These are phyloP conservation scores for Drosophila mettleri DNA, from an alignment of 2,888 invertebrate species.

Conservation along the genomic window DNA sequence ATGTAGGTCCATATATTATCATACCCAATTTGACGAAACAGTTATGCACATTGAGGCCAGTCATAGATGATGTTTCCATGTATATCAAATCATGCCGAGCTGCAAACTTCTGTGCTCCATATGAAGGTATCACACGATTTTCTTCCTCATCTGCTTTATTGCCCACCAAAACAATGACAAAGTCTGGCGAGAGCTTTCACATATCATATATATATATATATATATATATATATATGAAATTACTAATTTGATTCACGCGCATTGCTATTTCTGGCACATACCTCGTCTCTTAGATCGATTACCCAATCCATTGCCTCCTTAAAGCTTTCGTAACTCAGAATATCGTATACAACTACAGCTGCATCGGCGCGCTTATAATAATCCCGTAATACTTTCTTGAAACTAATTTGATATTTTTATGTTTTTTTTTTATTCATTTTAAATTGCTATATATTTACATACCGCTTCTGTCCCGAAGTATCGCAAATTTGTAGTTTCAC, in stretches of 20 bases:
- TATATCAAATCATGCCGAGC: constrained; percentile 23
- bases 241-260: not conserved
- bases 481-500: constrained; percentile 41
- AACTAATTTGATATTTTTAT: constrained; percentile 41
- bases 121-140: constrained; percentile 14
- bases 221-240: not conserved
- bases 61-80: constrained; percentile 36
- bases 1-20: not conserved
- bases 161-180: constrained; percentile 42
- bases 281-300: constrained; percentile 23
- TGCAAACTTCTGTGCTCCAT: constrained; percentile 40
- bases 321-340: constrained; percentile 35
- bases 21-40: constrained; percentile 42
- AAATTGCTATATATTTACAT: not conserved
- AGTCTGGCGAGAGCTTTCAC: not conserved
- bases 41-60: constrained; percentile 4
- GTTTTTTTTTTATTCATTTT: no score
- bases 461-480: constrained; percentile 45
- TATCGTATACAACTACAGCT: constrained; percentile 52
- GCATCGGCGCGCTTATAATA: constrained; percentile 24
- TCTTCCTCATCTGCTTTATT: constrained; percentile 36
- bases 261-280: constrained; percentile 8
- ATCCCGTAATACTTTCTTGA: constrained; percentile 14
- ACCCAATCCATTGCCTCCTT: constrained; percentile 35
- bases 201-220: no score